phyloP scores from a whole-genome alignment of 1,140 invertebrate species.

The Meloidogyne floridensis region DNA sequence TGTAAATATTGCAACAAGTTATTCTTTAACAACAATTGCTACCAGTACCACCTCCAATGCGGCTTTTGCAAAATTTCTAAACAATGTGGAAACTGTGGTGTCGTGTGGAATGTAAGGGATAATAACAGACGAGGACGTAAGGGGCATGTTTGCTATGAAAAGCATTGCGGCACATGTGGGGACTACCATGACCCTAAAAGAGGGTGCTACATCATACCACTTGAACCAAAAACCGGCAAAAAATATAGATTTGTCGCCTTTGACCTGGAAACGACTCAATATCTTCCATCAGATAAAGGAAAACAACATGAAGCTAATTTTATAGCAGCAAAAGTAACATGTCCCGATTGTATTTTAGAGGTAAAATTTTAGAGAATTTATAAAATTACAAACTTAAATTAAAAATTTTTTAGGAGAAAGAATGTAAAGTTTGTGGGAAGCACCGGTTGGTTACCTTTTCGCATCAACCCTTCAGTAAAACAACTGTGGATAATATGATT shows the following conservation, averaged over 20 bases:
- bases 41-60: neutral
- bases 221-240: neutral
- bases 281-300: too few relatives aligned
- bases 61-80: neutral
- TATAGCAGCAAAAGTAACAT: neutral
- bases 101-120: neutral
- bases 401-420: too few relatives aligned
- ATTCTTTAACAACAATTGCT: neutral
- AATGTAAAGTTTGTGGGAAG: too few relatives aligned
- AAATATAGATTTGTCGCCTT: neutral
- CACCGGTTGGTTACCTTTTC: too few relatives aligned
- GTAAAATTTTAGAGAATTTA: too few relatives aligned
- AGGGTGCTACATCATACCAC: neutral
- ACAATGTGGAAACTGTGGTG: constrained; percentile 5
- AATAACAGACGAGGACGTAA: neutral
- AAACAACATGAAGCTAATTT: constrained; percentile 7
- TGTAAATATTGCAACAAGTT: neutral
- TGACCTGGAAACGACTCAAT: too few relatives aligned
- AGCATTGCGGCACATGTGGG: neutral
- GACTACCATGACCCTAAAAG: neutral
- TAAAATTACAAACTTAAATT: too few relatives aligned
- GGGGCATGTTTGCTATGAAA: neutral
- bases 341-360: neutral
- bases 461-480: too few relatives aligned
- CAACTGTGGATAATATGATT: too few relatives aligned